phyloP scores from a whole-genome alignment of 2,797 vertebrate genomes.

The Myripristis murdjan region DNA sequence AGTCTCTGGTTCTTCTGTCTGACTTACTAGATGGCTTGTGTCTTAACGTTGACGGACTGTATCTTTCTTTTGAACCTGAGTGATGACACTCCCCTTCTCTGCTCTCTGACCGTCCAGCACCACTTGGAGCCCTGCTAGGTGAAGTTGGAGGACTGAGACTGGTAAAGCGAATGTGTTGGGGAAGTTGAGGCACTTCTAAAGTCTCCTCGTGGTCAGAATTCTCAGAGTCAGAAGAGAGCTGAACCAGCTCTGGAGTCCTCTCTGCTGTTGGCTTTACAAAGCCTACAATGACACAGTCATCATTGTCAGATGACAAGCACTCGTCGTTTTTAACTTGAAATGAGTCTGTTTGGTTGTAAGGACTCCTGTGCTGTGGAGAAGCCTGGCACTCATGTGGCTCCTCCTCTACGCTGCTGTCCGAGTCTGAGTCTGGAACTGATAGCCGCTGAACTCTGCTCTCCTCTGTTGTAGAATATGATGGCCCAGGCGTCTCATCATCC shows the following conservation, averaged over 20 bases:
- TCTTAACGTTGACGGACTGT: conserved; percentile 23
- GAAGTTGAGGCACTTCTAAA: conserved; percentile 73
- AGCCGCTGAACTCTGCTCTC: conserved; percentile 72
- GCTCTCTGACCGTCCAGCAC: conserved; percentile 30
- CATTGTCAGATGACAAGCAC: conserved; percentile 76
- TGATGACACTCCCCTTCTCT: conserved; percentile 13
- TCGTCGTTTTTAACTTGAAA: conserved; percentile 49
- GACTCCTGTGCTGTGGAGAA: conserved; percentile 52
- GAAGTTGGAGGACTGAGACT: conserved; percentile 79
- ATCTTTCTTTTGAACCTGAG: conserved; percentile 43
- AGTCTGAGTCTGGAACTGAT: conserved; percentile 86
- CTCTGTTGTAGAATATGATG: conserved; percentile 91
- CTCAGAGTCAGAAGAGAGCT: conserved; percentile 94
- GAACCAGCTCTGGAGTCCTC: conserved; percentile 94
- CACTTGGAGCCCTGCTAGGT: conserved; percentile 34
- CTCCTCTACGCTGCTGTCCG: conserved; percentile 87
- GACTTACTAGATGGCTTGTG: conserved; percentile 38
- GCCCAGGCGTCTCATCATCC: conserved; percentile 98
- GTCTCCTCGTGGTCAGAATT: conserved; percentile 82
- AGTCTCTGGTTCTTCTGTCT: conserved; percentile 35
- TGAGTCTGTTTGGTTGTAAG: conserved; percentile 34
- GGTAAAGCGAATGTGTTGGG: conserved; percentile 85
- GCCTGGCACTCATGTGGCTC: conserved; percentile 66
- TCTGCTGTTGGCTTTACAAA: conserved; percentile 92
- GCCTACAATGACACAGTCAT: conserved; percentile 93